These are phyloP conservation scores for Desmodus rotundus DNA, from an alignment of 2,113 vertebrate genomes.

Conservation along the genomic window DNA sequence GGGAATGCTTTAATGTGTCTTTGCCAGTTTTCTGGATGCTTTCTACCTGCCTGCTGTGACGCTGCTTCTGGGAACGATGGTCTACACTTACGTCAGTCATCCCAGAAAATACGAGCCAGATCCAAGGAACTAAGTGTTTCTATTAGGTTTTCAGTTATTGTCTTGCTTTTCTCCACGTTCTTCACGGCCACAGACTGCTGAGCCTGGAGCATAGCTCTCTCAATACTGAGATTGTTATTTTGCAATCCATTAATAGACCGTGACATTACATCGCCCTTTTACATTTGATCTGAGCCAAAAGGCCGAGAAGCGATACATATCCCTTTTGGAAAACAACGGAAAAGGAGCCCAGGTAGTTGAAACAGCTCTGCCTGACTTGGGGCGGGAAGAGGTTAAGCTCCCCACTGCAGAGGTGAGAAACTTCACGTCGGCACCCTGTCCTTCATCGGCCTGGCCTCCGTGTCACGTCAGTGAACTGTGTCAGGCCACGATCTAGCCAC, in stretches of 20 bases:
- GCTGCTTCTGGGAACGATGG: neutral
- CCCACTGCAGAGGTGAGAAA: neutral
- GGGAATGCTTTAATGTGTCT: neutral
- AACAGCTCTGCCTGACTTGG: neutral
- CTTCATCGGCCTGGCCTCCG: neutral
- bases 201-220: neutral
- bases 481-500: neutral
- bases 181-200: neutral
- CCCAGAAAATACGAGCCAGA: conserved; percentile 31
- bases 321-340: neutral
- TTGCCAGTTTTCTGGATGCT: conserved; percentile 11
- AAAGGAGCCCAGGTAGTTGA: neutral
- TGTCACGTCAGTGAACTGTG: neutral
- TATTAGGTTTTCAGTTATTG: conserved; percentile 50
- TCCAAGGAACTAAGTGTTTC: conserved; percentile 73
- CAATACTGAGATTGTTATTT: neutral
- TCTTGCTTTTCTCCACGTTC: conserved; percentile 29
- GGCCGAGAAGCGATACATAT: neutral
- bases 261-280: neutral
- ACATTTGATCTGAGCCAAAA: no score
- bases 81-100: neutral
- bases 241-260: neutral
- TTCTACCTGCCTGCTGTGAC: neutral
- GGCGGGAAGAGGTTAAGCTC: neutral
- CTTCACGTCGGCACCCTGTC: neutral